A percentile compares a stretch with the other conserved stretches of the same genome.
Evolutionary conservation across 1,140 invertebrate species (phyloP).

Genomic region (Drosophila subobscura): DNA sequence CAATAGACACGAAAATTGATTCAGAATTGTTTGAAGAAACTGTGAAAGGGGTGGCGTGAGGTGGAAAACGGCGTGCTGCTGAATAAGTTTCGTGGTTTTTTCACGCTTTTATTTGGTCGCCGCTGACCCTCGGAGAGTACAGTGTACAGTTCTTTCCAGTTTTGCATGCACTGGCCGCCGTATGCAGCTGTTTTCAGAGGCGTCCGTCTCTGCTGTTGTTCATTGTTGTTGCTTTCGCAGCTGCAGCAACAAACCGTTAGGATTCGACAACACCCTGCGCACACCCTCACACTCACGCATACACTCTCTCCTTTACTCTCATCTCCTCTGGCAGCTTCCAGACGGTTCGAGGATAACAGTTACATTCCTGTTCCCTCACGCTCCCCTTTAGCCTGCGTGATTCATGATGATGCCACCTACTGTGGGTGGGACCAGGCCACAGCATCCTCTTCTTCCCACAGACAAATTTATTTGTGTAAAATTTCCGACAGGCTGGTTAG

Average conservation of each 20-base stretch:
- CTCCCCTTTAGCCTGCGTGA: background rate
- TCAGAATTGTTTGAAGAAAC: background rate
- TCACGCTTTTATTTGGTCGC: background rate
- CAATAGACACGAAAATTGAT: constrained; percentile 47
- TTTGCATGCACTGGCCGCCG: constrained; percentile 40
- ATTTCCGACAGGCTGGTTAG: too few species aligned
- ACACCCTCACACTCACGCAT: constrained; percentile 1
- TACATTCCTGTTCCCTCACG: too few species aligned
- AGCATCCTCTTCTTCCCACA: too few species aligned
- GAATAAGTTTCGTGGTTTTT: background rate
- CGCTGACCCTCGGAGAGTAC: background rate
- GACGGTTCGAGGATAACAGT: constrained; percentile 12
- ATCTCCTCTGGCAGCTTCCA: constrained; percentile 43
- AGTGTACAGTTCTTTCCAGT: constrained; percentile 63
- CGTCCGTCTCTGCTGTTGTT: constrained; percentile 52
- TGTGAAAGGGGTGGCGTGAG: background rate
- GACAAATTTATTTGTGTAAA: too few species aligned
- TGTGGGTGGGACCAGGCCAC: too few species aligned
- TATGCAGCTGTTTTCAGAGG: constrained; percentile 68
- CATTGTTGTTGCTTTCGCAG: constrained; percentile 62
- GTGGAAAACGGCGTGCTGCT: background rate
- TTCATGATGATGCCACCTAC: constrained; percentile 13
- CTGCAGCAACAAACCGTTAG: constrained; percentile 39
- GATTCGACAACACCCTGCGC: constrained; percentile 28
- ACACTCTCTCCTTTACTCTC: constrained; percentile 3